Evolutionary conservation across 1,140 invertebrate genomes (phyloP).

Genomic region (Drosophila orena): DNA sequence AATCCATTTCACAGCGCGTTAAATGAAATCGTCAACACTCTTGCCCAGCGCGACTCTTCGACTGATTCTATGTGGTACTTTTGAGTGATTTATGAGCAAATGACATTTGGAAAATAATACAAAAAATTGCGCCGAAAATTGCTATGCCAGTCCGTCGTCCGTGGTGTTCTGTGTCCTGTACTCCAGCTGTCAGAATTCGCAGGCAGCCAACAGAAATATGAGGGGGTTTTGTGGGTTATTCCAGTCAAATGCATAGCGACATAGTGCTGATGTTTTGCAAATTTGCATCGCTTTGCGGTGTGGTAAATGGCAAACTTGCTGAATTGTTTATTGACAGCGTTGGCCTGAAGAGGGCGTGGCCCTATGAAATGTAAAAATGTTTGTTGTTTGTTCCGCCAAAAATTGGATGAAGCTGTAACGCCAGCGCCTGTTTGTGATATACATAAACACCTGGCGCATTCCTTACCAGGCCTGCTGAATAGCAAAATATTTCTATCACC

Average conservation of each 20-base stretch:
- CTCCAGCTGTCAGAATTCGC: conserved; percentile 56
- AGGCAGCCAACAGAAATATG: conserved; percentile 38
- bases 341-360: conserved; percentile 8
- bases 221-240: conserved; percentile 4
- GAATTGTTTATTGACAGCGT: conserved; percentile 64
- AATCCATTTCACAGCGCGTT: conserved; percentile 35
- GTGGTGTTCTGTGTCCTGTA: conserved; percentile 12
- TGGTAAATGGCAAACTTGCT: conserved; percentile 53
- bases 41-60: conserved; percentile 1
- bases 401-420: conserved; percentile 12
- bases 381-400: conserved; percentile 17
- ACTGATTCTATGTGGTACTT: conserved; percentile 25
- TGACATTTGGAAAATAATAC: conserved; percentile 71
- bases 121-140: conserved; percentile 67
- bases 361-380: conserved; percentile 36
- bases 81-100: conserved; percentile 72
- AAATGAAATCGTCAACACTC: conserved; percentile 60
- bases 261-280: conserved; percentile 56
- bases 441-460: conserved; percentile 4
- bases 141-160: conserved; percentile 31
- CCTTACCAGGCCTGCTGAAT: not conserved
- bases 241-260: conserved; percentile 54
- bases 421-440: conserved; percentile 11
- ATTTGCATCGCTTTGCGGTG: conserved; percentile 63
- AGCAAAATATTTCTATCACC: not conserved